These are phyloP conservation scores for Lasiurus borealis DNA, from an alignment of 2,113 vertebrate genomes.

Conservation along the genomic window DNA sequence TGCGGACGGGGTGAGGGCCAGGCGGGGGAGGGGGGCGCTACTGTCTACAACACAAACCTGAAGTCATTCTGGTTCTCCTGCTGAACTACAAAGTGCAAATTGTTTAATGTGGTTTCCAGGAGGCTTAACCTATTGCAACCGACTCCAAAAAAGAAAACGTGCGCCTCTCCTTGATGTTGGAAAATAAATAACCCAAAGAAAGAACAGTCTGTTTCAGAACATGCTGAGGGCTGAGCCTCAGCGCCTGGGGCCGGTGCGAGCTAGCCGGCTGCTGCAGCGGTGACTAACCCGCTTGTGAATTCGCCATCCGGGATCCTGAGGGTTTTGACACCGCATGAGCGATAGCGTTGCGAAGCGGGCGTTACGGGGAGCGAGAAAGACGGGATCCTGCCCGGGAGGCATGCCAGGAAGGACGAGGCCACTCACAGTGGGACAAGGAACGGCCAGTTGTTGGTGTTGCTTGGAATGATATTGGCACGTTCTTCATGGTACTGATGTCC, in stretches of 20 bases:
- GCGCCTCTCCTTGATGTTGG: conserved; percentile 2
- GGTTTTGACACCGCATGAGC: conserved; percentile 63
- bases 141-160: neutral
- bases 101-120: conserved; percentile 52
- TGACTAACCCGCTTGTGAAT: conserved; percentile 38
- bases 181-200: conserved; percentile 38
- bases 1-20: too few relatives aligned
- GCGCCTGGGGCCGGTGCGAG: conserved; percentile 5
- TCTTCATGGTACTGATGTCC: conserved; percentile 65
- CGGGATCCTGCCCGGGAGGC: neutral
- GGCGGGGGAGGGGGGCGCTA: too few relatives aligned
- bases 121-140: conserved; percentile 27
- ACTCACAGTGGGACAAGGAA: neutral
- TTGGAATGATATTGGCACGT: conserved; percentile 75
- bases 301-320: conserved; percentile 51
- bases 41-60: neutral
- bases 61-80: neutral
- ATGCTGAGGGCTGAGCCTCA: conserved; percentile 46
- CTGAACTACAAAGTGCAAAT: neutral
- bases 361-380: neutral
- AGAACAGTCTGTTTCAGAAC: conserved; percentile 17
- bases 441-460: conserved; percentile 31
- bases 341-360: neutral
- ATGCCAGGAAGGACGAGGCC: neutral
- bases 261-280: neutral